Evolutionary conservation across 2,113 vertebrate species (phyloP).

Genomic region (Ceyx margarethae): DNA sequence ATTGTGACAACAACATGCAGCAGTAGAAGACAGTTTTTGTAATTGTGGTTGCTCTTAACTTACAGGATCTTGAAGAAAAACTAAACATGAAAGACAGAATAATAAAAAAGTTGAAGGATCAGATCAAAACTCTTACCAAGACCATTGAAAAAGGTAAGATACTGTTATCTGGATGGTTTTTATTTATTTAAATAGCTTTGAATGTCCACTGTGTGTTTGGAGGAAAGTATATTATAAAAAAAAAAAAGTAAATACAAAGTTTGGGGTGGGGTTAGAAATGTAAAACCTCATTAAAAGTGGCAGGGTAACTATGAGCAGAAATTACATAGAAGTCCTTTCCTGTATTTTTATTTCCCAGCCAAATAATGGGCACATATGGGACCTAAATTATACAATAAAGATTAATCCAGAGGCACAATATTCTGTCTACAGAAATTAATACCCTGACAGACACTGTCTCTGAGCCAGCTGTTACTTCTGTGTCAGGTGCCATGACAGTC

Average conservation of each 20-base stretch:
- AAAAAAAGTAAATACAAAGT: background rate
- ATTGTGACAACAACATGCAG: background rate
- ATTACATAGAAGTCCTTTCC: background rate
- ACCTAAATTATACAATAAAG: background rate
- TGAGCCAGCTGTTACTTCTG: background rate
- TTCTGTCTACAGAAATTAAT: background rate
- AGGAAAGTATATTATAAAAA: background rate
- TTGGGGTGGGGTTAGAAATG: background rate
- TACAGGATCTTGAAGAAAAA: constrained; percentile 91
- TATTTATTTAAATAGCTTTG: background rate
- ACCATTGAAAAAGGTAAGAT: constrained; percentile 81
- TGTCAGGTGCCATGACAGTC: background rate
- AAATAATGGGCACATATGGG: background rate
- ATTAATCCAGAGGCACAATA: background rate
- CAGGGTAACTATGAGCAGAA: background rate
- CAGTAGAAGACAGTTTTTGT: background rate
- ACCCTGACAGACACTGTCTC: background rate
- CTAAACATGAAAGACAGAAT: constrained; percentile 89
- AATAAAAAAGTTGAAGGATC: constrained; percentile 89
- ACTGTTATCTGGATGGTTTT: background rate
- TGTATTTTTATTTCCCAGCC: background rate
- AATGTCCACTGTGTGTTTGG: background rate
- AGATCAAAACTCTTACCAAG: constrained; percentile 87
- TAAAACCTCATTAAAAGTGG: background rate
- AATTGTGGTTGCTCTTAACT: background rate